Evolutionary conservation across 2,113 vertebrate genomes (phyloP), one percentile per base, ranked within the genome.

Genomic region (Sceloporus undulatus): DNA sequence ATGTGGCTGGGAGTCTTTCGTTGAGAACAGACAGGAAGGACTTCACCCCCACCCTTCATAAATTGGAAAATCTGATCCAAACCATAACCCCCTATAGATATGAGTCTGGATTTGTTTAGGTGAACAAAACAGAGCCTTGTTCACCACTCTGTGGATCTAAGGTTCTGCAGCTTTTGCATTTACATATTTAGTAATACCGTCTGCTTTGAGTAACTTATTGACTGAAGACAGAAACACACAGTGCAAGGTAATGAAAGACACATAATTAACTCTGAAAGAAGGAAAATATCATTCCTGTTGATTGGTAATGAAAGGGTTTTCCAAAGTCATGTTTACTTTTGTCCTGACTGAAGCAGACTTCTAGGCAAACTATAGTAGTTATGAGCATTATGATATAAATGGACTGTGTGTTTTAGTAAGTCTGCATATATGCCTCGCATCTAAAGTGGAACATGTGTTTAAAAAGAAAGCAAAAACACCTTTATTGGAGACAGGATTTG

Each of bases 161-260:
- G 21, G n/a, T 81, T 91, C 89, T 91, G 48, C 16, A 87, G 74
- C n/a, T 73, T 70, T 59, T 21, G 62, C 48, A 78, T 91, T 94
- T 92, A 16, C 19, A 66, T 78, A 79, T 4, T 74, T 79, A 86
- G 48, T 65, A 92, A 68, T 90, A 83, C 52, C 42, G 71, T 29
- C 73, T 93, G 54, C 48, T 87, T 74, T 91, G 42, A 90, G 23
- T 66, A 90, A 83, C 68, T 71, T 78, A 79, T 5, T 84, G 90
- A 65, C 16, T 90, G 27, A 84, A 89, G 9, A 86, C 62, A 84
- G 92, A 94, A 83, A 0, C 27, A 83, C 42, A 90, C 83, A 40
- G 80, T 10, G 1, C 48, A 91, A 88, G 82, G 76, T 91, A 92
- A 89, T 80, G 84, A 94, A 94, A 93, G 85, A 70, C 5, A 79